phyloP scores from a whole-genome alignment of 2,888 invertebrate genomes.

The Taenaris catops region DNA sequence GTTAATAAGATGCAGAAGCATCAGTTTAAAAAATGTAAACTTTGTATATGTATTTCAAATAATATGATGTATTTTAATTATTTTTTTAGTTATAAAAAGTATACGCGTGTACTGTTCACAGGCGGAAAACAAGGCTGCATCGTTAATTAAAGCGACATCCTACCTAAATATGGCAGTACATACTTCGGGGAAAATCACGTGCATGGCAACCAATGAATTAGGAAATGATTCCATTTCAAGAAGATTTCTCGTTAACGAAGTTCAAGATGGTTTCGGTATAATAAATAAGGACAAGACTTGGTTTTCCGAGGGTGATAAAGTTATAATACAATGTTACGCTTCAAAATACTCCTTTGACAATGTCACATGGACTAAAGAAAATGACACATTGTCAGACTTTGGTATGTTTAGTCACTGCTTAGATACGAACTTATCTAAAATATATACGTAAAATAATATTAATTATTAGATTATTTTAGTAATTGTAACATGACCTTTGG shows the following conservation, averaged over 20 bases:
- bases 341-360: constrained; percentile 47
- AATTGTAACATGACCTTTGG: no score
- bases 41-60: no score
- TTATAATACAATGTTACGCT: constrained; percentile 47
- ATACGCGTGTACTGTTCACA: constrained; percentile 31
- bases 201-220: constrained; percentile 36
- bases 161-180: constrained; percentile 33
- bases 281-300: constrained; percentile 33
- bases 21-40: no score
- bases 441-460: no score
- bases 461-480: no score
- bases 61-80: no score
- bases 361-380: constrained; percentile 45
- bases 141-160: constrained; percentile 38
- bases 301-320: constrained; percentile 42
- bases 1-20: no score
- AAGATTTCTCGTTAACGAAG: constrained; percentile 47
- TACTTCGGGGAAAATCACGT: constrained; percentile 44
- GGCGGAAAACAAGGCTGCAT: constrained; percentile 24
- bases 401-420: constrained; percentile 30
- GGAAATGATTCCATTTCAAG: constrained; percentile 17
- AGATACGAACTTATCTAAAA: background rate
- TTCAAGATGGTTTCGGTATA: constrained; percentile 53
- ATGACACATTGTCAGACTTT: constrained; percentile 26
- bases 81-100: no score